Conservation (phyloP, 2,888 invertebrate genomes). For the Himalopsyche tibetana region DNA sequence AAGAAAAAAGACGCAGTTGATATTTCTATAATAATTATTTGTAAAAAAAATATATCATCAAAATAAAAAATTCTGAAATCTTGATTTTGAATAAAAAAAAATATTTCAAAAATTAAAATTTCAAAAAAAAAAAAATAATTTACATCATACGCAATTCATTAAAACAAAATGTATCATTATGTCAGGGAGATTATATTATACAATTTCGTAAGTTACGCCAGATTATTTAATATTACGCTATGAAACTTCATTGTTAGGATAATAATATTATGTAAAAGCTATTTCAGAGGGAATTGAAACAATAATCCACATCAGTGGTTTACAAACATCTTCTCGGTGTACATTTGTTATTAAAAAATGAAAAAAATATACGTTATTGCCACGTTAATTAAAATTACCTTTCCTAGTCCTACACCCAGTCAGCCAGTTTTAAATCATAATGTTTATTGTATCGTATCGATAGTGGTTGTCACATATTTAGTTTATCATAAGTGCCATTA, state of each 20-base stretch:
- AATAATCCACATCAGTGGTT: background rate
- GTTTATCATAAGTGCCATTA: no score
- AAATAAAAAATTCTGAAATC: background rate
- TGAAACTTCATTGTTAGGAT: background rate
- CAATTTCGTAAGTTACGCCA: background rate
- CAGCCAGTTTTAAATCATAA: no score
- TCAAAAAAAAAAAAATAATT: background rate
- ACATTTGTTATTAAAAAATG: no score
- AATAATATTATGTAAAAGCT: slow-evolving; percentile 10
- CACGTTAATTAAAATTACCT: no score
- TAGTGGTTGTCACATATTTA: no score
- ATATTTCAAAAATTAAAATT: background rate
- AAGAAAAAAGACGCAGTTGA: no score
- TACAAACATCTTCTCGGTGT: background rate
- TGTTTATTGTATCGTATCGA: no score
- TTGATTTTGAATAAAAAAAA: background rate
- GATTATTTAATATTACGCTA: background rate
- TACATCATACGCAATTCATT: background rate
- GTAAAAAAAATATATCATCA: background rate
- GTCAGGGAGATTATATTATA: slow-evolving; percentile 8
- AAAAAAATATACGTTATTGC: no score
- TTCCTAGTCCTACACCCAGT: no score
- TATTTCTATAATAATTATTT: background rate
- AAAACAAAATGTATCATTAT: background rate
- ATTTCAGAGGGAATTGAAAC: background rate